A percentile compares a stretch with the other conserved stretches of the same genome.
Evolutionary conservation across 2,888 invertebrate species (phyloP).

Genomic region (Xylocampa areola): DNA sequence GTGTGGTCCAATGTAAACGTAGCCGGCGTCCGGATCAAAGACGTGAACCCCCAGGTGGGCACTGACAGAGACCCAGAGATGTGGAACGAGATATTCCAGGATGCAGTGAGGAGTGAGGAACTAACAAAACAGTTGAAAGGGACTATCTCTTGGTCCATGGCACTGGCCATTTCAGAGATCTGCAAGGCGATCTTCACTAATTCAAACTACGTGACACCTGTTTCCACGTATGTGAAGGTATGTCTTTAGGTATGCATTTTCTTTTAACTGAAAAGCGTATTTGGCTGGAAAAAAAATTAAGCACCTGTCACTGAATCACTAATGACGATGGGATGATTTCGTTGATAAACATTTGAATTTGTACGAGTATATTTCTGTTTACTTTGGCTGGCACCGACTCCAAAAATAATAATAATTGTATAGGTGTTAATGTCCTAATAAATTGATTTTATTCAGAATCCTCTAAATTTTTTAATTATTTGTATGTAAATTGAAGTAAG

Average conservation of each 20-base stretch:
- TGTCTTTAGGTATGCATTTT: background rate
- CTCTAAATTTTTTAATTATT: too few relatives aligned
- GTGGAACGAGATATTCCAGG: conserved; percentile 87
- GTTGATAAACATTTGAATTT: too few relatives aligned
- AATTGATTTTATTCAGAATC: too few relatives aligned
- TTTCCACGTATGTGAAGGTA: conserved; percentile 52
- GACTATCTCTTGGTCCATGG: conserved; percentile 95
- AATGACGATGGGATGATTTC: too few relatives aligned
- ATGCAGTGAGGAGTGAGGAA: conserved; percentile 38
- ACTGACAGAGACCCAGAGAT: conserved; percentile 92
- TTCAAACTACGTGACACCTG: conserved; percentile 34
- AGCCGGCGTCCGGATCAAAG: conserved; percentile 91
- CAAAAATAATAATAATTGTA: too few relatives aligned
- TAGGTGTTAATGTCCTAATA: too few relatives aligned
- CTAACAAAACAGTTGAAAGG: conserved; percentile 45
- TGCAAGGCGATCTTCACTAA: conserved; percentile 89
- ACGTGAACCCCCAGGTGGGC: conserved; percentile 91
- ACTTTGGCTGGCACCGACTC: too few relatives aligned
- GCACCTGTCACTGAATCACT: too few relatives aligned
- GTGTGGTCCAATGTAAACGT: conserved; percentile 92
- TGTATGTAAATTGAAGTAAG: too few relatives aligned
- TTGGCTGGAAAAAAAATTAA: too few relatives aligned
- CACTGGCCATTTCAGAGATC: conserved; percentile 92
- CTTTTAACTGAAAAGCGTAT: too few relatives aligned
- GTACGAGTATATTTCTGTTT: too few relatives aligned